These are phyloP conservation scores for Thaleichthys pacificus DNA, from an alignment of 2,797 vertebrate genomes.

Conservation along the genomic window DNA sequence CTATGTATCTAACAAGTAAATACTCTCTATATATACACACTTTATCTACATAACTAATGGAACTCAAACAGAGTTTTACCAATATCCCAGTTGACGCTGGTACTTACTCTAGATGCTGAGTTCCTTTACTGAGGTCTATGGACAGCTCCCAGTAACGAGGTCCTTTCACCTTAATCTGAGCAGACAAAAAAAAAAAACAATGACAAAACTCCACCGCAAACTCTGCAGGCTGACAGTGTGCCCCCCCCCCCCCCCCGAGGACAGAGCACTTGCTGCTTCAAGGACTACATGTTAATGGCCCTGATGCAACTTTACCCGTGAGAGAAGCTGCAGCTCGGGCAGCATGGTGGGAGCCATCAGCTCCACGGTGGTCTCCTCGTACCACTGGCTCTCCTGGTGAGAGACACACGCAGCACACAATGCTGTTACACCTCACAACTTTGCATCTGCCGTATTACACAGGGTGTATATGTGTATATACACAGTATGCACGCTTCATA, in stretches of 20 bases:
- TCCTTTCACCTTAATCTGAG: slow-evolving; percentile 93
- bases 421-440: background rate
- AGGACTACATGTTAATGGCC: background rate
- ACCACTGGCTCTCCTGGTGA: slow-evolving; percentile 91
- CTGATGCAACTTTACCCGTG: slow-evolving; percentile 77
- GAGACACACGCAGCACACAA: background rate
- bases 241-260: too few relatives aligned
- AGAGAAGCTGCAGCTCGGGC: slow-evolving; percentile 93
- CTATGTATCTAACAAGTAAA: too few relatives aligned
- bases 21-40: too few relatives aligned
- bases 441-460: background rate
- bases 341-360: slow-evolving; percentile 95
- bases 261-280: background rate
- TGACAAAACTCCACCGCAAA: background rate
- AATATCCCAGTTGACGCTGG: background rate
- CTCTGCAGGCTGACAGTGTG: too few relatives aligned
- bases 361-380: slow-evolving; percentile 91
- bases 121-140: slow-evolving; percentile 91
- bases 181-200: background rate
- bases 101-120: slow-evolving; percentile 68
- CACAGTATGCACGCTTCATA: background rate
- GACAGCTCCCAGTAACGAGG: slow-evolving; percentile 96
- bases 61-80: too few relatives aligned
- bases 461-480: background rate
- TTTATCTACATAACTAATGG: too few relatives aligned